These are phyloP conservation scores for Tragelaphus oryx DNA, from an alignment of 2,797 vertebrate species.

Conservation along the genomic window DNA sequence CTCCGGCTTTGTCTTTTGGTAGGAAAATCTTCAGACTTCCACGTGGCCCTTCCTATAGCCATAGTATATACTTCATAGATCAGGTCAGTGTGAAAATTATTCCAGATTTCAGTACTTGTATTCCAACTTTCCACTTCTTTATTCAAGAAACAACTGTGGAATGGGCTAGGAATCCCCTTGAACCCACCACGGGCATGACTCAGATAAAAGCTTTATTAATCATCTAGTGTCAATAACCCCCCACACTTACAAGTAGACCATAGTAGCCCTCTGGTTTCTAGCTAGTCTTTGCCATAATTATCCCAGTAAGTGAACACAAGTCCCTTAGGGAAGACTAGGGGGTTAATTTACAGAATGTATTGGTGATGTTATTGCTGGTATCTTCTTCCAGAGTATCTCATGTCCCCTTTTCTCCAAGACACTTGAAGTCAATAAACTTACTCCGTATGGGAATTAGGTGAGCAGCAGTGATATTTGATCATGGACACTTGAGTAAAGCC, in stretches of 20 bases:
- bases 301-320: not conserved
- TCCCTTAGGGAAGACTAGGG: not conserved
- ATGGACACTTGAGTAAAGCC: not conserved
- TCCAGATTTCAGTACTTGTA: not conserved
- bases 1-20: not conserved
- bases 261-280: not conserved
- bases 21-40: not conserved
- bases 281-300: not conserved
- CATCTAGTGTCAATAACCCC: not conserved
- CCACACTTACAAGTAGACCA: not conserved
- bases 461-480: not conserved
- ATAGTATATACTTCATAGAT: not conserved
- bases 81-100: not conserved
- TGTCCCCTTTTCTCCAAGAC: not conserved
- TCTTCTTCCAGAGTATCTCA: not conserved
- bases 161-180: not conserved
- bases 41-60: not conserved
- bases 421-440: not conserved
- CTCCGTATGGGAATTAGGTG: not conserved
- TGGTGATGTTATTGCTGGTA: not conserved
- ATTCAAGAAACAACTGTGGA: not conserved
- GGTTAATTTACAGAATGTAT: not conserved
- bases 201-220: not conserved
- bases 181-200: not conserved
- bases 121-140: not conserved